phyloP scores from a whole-genome alignment of 2,888 invertebrate species.

The Sialis lutaria region DNA sequence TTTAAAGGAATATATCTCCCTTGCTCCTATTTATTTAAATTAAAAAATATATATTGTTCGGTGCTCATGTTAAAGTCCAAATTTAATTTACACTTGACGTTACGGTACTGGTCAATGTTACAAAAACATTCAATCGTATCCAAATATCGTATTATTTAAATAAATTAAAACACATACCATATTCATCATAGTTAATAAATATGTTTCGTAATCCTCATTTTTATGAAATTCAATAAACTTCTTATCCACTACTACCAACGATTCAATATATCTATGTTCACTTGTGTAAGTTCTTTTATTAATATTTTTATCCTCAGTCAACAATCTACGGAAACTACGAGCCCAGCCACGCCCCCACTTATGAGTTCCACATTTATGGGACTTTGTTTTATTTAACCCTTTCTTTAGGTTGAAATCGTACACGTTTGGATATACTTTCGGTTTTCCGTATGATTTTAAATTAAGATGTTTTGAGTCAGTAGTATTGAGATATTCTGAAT shows the following conservation, averaged over 20 bases:
- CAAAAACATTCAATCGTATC: no score
- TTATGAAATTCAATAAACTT: conserved; percentile 45
- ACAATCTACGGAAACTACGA: conserved; percentile 15
- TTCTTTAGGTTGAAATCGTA: background rate
- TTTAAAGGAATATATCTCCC: no score
- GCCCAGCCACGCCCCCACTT: conserved; percentile 24
- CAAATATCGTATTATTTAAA: no score
- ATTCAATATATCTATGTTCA: conserved; percentile 34
- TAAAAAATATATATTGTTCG: no score
- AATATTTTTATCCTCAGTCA: background rate
- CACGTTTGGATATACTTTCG: background rate
- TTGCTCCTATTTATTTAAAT: no score
- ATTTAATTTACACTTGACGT: no score
- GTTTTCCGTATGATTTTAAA: background rate
- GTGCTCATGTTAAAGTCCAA: no score
- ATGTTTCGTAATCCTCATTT: conserved; percentile 41
- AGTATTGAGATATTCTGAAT: no score
- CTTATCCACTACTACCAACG: conserved; percentile 46
- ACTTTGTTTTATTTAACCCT: background rate
- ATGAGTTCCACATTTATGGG: background rate
- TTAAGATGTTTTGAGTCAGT: background rate
- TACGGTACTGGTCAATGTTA: no score
- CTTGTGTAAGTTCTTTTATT: background rate
- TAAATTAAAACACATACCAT: conserved; percentile 28
- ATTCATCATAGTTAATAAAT: conserved; percentile 51